These are phyloP conservation scores for Staurois parvus DNA, from an alignment of 2,797 vertebrate species.

Conservation along the genomic window DNA sequence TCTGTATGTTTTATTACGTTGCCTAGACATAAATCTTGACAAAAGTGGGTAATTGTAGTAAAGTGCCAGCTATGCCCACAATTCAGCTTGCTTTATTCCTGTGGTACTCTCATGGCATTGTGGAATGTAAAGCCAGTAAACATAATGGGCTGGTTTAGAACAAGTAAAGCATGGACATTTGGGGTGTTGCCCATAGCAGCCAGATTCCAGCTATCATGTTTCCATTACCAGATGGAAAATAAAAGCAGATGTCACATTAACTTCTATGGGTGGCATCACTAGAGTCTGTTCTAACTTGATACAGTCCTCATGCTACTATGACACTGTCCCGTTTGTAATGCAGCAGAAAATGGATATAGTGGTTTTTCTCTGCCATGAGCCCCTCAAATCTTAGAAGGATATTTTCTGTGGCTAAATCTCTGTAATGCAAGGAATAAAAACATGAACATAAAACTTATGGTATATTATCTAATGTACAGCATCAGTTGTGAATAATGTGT, in stretches of 20 bases:
- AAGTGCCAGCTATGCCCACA: background rate
- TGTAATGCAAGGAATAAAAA: constrained; percentile 41
- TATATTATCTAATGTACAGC: constrained; percentile 39
- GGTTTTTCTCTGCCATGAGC: constrained; percentile 24
- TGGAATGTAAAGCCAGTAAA: background rate
- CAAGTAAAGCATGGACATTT: background rate
- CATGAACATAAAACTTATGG: constrained; percentile 38
- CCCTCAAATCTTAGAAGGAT: constrained; percentile 24
- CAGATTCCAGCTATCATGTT: background rate
- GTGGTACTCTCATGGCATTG: background rate
- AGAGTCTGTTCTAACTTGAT: background rate
- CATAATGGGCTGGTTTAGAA: background rate
- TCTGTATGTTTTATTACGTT: background rate
- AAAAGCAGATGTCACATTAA: background rate
- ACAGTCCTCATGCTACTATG: background rate
- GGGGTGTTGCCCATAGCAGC: background rate
- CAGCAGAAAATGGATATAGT: constrained; percentile 16
- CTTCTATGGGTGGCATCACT: background rate
- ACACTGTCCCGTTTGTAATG: background rate
- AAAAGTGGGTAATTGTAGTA: background rate
- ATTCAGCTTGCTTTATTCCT: background rate
- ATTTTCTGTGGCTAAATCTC: constrained; percentile 17
- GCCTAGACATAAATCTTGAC: background rate
- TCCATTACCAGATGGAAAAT: background rate
- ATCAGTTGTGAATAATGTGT: constrained; percentile 42